Conservation (phyloP, 2,113 vertebrate species). For the Bubo scandiacus region DNA sequence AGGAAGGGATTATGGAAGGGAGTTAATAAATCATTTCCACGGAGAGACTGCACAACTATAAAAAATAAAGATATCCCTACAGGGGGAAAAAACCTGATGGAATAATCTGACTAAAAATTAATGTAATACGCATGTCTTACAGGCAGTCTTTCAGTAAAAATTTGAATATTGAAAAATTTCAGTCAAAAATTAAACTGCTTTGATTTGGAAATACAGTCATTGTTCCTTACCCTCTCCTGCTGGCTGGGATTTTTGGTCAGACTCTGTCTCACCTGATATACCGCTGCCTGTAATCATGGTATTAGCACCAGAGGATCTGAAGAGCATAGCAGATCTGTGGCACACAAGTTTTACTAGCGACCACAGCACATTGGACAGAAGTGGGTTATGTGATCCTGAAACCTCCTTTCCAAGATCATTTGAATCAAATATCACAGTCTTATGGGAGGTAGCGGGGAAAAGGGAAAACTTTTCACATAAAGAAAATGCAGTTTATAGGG, state of each 20-base stretch:
- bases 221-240: not conserved
- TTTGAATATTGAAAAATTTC: not conserved
- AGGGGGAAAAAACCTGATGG: not conserved
- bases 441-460: accelerated
- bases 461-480: not conserved
- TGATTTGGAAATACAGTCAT: not conserved
- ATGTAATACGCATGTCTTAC: not conserved
- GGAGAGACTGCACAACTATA: not conserved
- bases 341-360: not conserved
- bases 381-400: not conserved
- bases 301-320: not conserved
- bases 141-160: not conserved
- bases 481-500: not conserved
- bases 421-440: not conserved
- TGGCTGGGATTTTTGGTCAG: not conserved
- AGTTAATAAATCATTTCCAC: not conserved
- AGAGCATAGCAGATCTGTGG: not conserved
- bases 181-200: not conserved
- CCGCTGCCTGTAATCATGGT: not conserved
- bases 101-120: not conserved
- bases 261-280: not conserved
- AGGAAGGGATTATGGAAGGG: not conserved
- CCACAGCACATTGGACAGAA: not conserved
- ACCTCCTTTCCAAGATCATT: not conserved
- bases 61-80: not conserved